These are phyloP conservation scores for Thymelicus sylvestris DNA, from an alignment of 2,888 invertebrate genomes.

Conservation along the genomic window DNA sequence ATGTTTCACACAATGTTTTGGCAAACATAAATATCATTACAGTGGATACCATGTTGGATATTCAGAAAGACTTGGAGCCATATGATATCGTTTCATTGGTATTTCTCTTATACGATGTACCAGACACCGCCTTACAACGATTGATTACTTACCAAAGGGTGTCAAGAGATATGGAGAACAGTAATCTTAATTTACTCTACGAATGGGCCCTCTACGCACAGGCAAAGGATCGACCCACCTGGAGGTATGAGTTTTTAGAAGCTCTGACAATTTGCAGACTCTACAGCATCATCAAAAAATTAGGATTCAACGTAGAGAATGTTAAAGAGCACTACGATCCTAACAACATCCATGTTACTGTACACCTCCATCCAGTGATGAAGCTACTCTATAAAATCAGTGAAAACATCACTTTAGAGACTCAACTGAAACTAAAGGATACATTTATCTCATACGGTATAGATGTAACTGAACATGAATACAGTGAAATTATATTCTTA, in stretches of 20 bases:
- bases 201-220: constrained; percentile 71
- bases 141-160: constrained; percentile 67
- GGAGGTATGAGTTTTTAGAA: constrained; percentile 76
- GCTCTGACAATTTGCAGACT: constrained; percentile 70
- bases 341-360: constrained; percentile 53
- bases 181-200: constrained; percentile 62
- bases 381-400: constrained; percentile 70
- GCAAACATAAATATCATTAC: constrained; percentile 58
- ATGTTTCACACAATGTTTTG: constrained; percentile 45
- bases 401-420: constrained; percentile 63
- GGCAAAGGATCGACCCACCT: constrained; percentile 51
- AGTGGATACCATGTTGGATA: constrained; percentile 60
- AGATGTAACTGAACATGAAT: constrained; percentile 62
- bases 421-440: constrained; percentile 62
- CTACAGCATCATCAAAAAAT: constrained; percentile 64
- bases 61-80: constrained; percentile 70
- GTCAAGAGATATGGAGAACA: constrained; percentile 56
- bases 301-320: constrained; percentile 62
- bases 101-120: constrained; percentile 72
- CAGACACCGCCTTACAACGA: constrained; percentile 71
- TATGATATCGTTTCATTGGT: constrained; percentile 72
- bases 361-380: constrained; percentile 67
- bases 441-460: constrained; percentile 61
- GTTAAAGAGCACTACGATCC: constrained; percentile 62
- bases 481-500: constrained; percentile 68